Conservation (phyloP, 37 sponge, comb jelly and placozoan species). For the Spongia lamella region DNA sequence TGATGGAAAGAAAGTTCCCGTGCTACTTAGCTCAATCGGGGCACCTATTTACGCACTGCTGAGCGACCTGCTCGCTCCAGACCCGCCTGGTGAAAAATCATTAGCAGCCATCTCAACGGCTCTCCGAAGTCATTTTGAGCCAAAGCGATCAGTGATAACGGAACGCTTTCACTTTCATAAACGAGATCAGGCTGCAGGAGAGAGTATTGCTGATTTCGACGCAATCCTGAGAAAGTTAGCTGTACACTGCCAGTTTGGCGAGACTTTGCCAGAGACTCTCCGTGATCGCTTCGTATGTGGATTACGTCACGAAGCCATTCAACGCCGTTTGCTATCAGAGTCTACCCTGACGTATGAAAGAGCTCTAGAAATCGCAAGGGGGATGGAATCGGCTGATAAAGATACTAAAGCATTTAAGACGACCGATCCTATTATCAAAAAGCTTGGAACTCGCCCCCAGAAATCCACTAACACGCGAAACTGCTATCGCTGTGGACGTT, state of each 20-base stretch:
- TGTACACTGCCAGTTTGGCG: constrained; percentile 14
- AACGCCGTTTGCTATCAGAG: constrained; percentile 24
- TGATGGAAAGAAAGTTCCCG: constrained; percentile 4
- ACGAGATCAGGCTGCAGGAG: constrained; percentile 7
- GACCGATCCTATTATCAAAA: background rate
- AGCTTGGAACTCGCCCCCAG: no score
- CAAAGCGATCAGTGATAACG: constrained; percentile 11
- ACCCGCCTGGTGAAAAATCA: constrained; percentile 6
- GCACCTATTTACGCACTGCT: constrained; percentile 9
- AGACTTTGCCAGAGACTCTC: constrained; percentile 15
- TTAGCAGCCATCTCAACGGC: background rate
- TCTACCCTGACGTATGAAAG: constrained; percentile 5
- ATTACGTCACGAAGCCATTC: constrained; percentile 10
- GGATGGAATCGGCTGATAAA: constrained; percentile 10
- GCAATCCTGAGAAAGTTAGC: constrained; percentile 18
- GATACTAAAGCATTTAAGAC: background rate
- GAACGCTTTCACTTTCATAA: constrained; percentile 49
- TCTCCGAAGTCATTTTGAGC: constrained; percentile 18
- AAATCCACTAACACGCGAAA: no score
- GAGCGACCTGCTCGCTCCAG: constrained; percentile 27
- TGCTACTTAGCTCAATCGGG: constrained; percentile 16
- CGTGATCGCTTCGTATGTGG: constrained; percentile 46
- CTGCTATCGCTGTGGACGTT: constrained; percentile 51
- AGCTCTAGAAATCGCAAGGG: constrained; percentile 19
- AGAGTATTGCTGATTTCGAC: constrained; percentile 4